These are phyloP conservation scores for Ginglymostoma cirratum DNA, from an alignment of 2,113 vertebrate species.

Conservation along the genomic window DNA sequence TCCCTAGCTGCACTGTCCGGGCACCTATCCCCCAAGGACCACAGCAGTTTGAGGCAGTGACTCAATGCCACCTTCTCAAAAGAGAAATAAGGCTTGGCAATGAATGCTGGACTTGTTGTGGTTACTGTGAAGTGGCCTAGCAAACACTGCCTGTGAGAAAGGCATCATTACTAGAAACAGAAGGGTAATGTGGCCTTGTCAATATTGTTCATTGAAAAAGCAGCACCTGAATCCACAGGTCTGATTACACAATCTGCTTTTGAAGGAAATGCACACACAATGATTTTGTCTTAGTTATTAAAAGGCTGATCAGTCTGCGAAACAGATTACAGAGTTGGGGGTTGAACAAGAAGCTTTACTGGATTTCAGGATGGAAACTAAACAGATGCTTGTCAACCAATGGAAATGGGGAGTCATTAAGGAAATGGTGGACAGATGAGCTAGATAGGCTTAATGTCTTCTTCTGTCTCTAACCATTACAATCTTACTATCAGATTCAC, in stretches of 20 bases:
- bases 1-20: not conserved
- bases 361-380: not conserved
- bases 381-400: not conserved
- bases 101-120: not conserved
- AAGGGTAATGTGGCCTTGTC: not conserved
- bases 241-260: not conserved
- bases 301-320: not conserved
- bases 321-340: not conserved
- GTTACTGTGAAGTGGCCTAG: not conserved
- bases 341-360: not conserved
- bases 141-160: not conserved
- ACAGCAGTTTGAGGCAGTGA: not conserved
- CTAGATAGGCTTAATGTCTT: not conserved
- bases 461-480: not conserved
- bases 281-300: not conserved
- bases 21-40: not conserved
- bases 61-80: too few species aligned
- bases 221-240: not conserved
- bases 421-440: not conserved
- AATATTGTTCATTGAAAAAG: not conserved
- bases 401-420: not conserved
- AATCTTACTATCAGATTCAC: not conserved
- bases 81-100: not conserved
- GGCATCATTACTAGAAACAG: not conserved
- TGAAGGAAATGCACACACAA: not conserved